Conservation (phyloP, 2,797 vertebrate genomes). For the Rhinatrema bivittatum region DNA sequence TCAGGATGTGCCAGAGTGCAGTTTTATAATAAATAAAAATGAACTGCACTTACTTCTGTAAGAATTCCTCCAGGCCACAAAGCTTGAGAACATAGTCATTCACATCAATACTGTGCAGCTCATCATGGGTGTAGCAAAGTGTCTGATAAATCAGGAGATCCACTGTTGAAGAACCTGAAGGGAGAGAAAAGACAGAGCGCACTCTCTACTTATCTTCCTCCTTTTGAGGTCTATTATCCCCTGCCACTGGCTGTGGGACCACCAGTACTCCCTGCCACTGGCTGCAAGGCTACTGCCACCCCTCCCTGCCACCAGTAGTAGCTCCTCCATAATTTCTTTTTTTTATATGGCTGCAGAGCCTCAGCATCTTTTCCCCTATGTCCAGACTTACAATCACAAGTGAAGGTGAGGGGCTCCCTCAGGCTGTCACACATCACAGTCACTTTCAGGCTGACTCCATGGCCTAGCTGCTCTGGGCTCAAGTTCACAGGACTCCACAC, state of each 20-base stretch:
- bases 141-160: conserved; percentile 93
- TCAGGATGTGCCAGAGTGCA: too few species aligned
- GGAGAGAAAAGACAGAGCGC: neutral
- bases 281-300: too few species aligned
- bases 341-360: too few species aligned
- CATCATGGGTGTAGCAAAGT: conserved; percentile 82
- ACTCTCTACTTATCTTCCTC: too few species aligned
- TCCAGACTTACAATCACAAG: conserved; percentile 84
- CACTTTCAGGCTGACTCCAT: conserved; percentile 80
- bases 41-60: conserved; percentile 80
- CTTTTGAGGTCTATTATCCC: too few species aligned
- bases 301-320: too few species aligned
- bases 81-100: conserved; percentile 84
- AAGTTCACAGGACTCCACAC: conserved; percentile 75
- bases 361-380: too few species aligned
- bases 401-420: conserved; percentile 84
- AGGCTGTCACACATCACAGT: conserved; percentile 72
- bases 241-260: too few species aligned
- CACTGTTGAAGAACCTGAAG: conserved; percentile 79
- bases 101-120: conserved; percentile 69
- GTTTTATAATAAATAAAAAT: too few species aligned
- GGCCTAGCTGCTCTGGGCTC: conserved; percentile 71
- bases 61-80: conserved; percentile 82
- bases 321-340: too few species aligned
- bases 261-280: too few species aligned